A percentile compares a stretch with the other conserved stretches of the same genome.
Conservation (phyloP, 2,113 vertebrate species). For the Orientallactaga bullata region DNA sequence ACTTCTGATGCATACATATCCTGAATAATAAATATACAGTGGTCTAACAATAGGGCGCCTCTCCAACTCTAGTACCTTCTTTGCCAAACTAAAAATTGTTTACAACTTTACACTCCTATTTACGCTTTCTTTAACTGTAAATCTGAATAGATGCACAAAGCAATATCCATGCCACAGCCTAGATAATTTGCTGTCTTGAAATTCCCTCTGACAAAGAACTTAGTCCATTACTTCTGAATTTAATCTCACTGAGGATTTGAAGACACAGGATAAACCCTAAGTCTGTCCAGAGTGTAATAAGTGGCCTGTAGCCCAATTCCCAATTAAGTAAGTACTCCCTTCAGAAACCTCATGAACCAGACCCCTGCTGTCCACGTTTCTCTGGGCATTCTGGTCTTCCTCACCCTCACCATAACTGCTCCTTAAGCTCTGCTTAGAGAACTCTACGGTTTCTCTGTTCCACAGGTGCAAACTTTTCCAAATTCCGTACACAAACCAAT, state of each 20-base stretch:
- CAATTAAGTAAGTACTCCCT: background rate
- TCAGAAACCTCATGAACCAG: background rate
- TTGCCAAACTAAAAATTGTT: background rate
- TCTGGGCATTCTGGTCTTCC: no score
- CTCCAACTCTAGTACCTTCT: background rate
- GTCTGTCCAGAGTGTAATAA: background rate
- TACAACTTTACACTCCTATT: background rate
- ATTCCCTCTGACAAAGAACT: background rate
- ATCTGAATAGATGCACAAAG: background rate
- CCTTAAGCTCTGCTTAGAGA: background rate
- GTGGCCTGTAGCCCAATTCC: background rate
- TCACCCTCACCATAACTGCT: background rate
- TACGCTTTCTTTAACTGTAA: background rate
- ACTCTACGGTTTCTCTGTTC: rapidly evolving
- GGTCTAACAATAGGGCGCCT: no score
- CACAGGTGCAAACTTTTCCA: background rate
- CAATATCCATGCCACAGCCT: background rate
- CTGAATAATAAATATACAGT: no score
- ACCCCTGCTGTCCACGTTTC: background rate
- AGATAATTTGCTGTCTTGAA: background rate
- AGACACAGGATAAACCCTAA: background rate
- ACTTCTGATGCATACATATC: no score
- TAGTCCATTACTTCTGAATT: background rate
- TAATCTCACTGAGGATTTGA: background rate
- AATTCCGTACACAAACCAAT: no score